Evolutionary conservation across 2,797 vertebrate genomes (phyloP), one percentile per base, ranked within the genome.

Genomic region (Ctenosaura bakeri): DNA sequence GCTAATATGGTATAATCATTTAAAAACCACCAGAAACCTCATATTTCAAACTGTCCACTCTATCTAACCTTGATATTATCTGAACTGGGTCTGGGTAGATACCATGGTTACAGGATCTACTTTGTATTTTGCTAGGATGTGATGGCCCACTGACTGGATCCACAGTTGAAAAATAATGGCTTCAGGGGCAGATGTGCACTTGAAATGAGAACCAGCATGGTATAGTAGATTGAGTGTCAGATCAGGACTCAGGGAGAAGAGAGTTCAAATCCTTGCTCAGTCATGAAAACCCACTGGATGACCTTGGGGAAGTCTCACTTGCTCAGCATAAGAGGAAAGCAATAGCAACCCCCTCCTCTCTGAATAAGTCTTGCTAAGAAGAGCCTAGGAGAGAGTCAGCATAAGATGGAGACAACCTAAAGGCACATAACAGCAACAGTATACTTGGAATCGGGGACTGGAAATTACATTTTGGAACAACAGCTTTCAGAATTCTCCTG

Each of bases 1-100:
- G 77, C 13, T 86, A 62, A 76, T 62, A 91, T 22, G 69, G 82
- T 93, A 87, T 16, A 0, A 35, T 1, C 18, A 46, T 86, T 14
- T 81, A 88, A 88, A 87, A 52, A 86, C 42, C 20, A 42, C 9
- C 8, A 12, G 13, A 85, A 59, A 81, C 78, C 54, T n/a, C 22
- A 35, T 38, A n/a, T 83, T 42, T n/a, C 26, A 83, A 74, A 54
- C 50, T 59, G 22, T 7, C 13, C 52, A 69, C 32, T 50, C 38
- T 6, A 26, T 59, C 18, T 16, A 73, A 16, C 26, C 24, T 69
- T n/a, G 42, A 69, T 8, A 69, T 80, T 59, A 80, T 35, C 20
- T 24, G 29, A 32, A 32, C 6, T 4, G 5, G 6, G 14, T 52
- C 22, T 54, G 26, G 46, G 46, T 10, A 50, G 66, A 69, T 29